Evolutionary conservation across 1,140 invertebrate genomes (phyloP).

Genomic region (Aphelenchoides besseyi): DNA sequence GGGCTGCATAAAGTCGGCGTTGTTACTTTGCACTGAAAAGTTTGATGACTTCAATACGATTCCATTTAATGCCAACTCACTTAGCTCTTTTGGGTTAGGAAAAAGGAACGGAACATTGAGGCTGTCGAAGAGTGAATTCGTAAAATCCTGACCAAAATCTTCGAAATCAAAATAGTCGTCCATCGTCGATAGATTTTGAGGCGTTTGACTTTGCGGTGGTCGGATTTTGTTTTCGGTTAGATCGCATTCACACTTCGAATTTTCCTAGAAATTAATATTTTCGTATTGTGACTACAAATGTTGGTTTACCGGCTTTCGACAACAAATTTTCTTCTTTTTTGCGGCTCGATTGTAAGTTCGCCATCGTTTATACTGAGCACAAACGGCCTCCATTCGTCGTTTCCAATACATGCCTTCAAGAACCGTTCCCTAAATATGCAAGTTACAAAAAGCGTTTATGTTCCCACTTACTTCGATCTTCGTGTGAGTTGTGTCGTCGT

Average conservation of each 20-base stretch:
- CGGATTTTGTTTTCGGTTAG: constrained; percentile 14
- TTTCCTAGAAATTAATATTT: constrained; percentile 34
- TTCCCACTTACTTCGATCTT: constrained; percentile 61
- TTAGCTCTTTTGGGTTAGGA: constrained; percentile 90
- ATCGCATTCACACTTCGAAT: constrained; percentile 49
- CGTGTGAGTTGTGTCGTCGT: constrained; percentile 59
- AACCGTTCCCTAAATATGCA: constrained; percentile 34
- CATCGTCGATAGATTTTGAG: constrained; percentile 45
- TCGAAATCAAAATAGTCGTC: constrained; percentile 44
- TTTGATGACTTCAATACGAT: constrained; percentile 25
- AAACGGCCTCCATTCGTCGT: constrained; percentile 86
- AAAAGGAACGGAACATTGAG: constrained; percentile 87
- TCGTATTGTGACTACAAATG: constrained; percentile 9
- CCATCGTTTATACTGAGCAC: constrained; percentile 99
- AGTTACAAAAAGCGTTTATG: not conserved
- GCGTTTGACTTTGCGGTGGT: constrained; percentile 54
- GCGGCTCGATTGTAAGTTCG: constrained; percentile 65
- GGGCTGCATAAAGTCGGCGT: constrained; percentile 95
- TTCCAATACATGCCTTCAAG: constrained; percentile 99
- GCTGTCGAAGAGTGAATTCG: constrained; percentile 64
- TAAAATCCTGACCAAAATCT: constrained; percentile 59
- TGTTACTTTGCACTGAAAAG: constrained; percentile 69
- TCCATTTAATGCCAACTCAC: constrained; percentile 67
- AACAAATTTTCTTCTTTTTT: constrained; percentile 38
- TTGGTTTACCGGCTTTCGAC: constrained; percentile 50